Conservation (phyloP, 2,888 invertebrate genomes). For the Dryococelus australis region DNA sequence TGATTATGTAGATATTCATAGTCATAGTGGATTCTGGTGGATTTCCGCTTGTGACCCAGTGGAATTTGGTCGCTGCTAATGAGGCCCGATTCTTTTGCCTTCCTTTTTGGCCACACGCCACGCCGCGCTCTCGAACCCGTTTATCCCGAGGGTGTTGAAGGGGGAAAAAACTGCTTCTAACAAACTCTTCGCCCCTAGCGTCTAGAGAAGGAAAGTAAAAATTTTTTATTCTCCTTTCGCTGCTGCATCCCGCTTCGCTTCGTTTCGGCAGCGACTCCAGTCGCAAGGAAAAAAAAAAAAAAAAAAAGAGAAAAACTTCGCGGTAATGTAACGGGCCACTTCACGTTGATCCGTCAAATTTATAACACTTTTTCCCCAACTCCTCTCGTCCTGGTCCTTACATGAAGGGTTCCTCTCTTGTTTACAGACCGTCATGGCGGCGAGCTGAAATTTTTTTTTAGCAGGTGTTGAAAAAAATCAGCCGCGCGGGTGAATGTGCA, state of each 20-base stretch:
- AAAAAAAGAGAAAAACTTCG: no score
- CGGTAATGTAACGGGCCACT: conserved; percentile 8
- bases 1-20: no score
- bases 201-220: neutral
- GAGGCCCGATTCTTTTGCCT: conserved; percentile 4
- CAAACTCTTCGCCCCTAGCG: neutral
- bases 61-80: neutral
- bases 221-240: neutral
- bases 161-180: neutral
- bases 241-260: neutral
- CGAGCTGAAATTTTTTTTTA: no score
- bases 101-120: neutral
- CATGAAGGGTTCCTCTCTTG: neutral
- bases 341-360: neutral
- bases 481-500: no score
- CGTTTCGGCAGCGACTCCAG: neutral
- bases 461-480: no score
- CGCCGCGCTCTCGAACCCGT: neutral
- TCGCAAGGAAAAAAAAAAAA: neutral
- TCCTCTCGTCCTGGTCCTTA: neutral
- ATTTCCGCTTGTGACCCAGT: no score
- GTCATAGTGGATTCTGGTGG: no score
- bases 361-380: neutral
- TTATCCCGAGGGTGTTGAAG: neutral
- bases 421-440: no score